Conservation (phyloP, 2,113 vertebrate genomes). For the Desmodus rotundus region DNA sequence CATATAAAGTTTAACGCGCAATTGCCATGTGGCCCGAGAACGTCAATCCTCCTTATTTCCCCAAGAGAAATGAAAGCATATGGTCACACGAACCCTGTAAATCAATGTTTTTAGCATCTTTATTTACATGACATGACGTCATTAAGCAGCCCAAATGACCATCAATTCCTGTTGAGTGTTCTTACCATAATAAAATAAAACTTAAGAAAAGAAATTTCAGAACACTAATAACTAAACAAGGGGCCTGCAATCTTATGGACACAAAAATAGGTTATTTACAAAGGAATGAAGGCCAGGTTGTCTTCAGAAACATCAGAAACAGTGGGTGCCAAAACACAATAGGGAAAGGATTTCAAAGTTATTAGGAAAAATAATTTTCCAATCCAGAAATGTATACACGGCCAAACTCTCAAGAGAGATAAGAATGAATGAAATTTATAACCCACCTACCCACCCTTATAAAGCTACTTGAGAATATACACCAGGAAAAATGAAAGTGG, state of each 20-base stretch:
- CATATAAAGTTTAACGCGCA: background rate
- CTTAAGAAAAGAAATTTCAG: background rate
- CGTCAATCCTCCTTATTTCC: background rate
- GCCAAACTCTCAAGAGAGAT: background rate
- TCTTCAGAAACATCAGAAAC: background rate
- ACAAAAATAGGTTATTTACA: background rate
- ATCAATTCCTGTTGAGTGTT: background rate
- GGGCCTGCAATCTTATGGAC: background rate
- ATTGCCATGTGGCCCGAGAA: background rate
- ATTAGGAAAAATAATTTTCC: background rate
- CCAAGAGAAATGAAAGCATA: background rate
- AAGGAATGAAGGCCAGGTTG: background rate
- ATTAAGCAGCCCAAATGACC: background rate
- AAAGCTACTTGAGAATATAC: background rate
- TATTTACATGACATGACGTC: background rate
- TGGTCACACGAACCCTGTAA: background rate
- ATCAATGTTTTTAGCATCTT: background rate
- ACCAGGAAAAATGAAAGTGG: background rate
- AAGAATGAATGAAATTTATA: background rate
- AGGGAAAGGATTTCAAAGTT: background rate
- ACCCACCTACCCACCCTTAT: background rate
- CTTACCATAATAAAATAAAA: background rate
- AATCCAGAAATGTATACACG: background rate
- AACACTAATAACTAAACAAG: background rate
- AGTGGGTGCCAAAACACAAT: background rate